Percentiles rank a stretch among this genome's conserved stretches.
phyloP scores from a whole-genome alignment of 2,888 invertebrate genomes.

The Drosophila putrida region DNA sequence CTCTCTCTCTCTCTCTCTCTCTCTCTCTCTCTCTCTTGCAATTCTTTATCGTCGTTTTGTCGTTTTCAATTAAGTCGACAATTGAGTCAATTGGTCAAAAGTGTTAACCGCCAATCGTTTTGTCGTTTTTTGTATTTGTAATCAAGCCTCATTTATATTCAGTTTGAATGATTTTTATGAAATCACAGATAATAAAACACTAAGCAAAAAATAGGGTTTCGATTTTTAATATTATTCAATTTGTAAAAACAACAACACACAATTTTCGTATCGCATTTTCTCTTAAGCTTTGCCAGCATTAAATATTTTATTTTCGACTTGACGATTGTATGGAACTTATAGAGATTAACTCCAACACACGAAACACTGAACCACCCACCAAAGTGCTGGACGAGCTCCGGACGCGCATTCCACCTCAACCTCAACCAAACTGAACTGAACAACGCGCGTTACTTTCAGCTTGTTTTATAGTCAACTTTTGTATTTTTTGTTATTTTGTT shows the following conservation, averaged over 20 bases:
- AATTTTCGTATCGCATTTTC: constrained; percentile 5
- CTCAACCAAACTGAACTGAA: constrained; percentile 63
- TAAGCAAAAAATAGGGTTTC: constrained; percentile 28
- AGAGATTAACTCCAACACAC: constrained; percentile 10
- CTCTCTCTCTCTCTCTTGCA: constrained; percentile 30
- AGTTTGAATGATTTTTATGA: constrained; percentile 73
- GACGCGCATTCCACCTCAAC: constrained; percentile 45
- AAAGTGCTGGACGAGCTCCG: constrained; percentile 21
- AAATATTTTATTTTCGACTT: neutral
- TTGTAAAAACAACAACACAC: neutral
- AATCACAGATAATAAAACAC: constrained; percentile 50
- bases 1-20: no score
- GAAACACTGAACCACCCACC: constrained; percentile 18
- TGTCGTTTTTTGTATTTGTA: constrained; percentile 58
- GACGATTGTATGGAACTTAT: constrained; percentile 11
- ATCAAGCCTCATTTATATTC: constrained; percentile 80
- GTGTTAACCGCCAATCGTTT: constrained; percentile 66
- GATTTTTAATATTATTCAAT: constrained; percentile 7
- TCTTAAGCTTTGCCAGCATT: constrained; percentile 3
- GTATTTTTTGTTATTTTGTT: constrained; percentile 24
- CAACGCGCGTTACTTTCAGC: constrained; percentile 55
- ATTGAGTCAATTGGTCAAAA: constrained; percentile 79
- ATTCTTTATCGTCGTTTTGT: constrained; percentile 56
- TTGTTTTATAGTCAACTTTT: constrained; percentile 67
- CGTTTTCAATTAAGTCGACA: constrained; percentile 62